Conservation (phyloP, 2,888 invertebrate species). For the Muschampia plurimacula region DNA sequence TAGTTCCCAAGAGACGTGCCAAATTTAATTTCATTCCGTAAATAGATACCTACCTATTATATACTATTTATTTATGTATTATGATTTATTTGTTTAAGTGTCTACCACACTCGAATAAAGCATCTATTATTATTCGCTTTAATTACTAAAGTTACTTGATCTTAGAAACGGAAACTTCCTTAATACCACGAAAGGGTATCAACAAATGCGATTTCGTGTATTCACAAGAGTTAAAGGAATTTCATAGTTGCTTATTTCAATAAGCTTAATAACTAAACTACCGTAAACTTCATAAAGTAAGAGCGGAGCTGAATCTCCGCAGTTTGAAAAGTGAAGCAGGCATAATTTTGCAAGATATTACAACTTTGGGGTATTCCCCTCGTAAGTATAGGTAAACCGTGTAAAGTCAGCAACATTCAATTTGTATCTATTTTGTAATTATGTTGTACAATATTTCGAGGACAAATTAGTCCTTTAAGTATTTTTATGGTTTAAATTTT, state of each 20-base stretch:
- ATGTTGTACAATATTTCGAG: neutral
- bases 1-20: too few relatives aligned
- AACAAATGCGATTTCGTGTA: neutral
- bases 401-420: constrained; percentile 26
- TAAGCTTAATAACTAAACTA: constrained; percentile 7
- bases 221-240: neutral
- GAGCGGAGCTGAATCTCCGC: constrained; percentile 13
- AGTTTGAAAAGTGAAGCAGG: constrained; percentile 21
- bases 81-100: too few relatives aligned
- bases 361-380: constrained; percentile 21
- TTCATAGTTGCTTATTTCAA: constrained; percentile 11
- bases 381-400: constrained; percentile 18
- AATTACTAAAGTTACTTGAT: too few relatives aligned
- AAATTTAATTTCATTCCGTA: too few relatives aligned
- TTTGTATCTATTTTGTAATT: neutral
- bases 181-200: neutral
- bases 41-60: too few relatives aligned
- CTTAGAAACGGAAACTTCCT: neutral
- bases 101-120: too few relatives aligned
- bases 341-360: constrained; percentile 21
- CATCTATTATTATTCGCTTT: constrained; percentile 13
- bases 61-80: too few relatives aligned
- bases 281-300: constrained; percentile 20
- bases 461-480: neutral
- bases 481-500: neutral